These are phyloP conservation scores for Elachura formosa DNA, from an alignment of 2,113 vertebrate species.

Conservation along the genomic window DNA sequence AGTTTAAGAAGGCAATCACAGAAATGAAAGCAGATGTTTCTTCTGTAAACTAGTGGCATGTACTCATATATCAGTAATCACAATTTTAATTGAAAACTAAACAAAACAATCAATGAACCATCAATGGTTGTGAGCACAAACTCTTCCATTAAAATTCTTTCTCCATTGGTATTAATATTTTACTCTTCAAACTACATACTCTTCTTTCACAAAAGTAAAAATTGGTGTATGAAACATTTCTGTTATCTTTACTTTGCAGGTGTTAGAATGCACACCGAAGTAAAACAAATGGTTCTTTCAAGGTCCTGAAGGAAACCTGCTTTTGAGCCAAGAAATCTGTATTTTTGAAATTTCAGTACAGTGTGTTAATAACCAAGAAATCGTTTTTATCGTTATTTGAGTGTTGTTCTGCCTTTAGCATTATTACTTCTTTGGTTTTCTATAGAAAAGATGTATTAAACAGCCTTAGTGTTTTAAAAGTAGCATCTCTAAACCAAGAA, in stretches of 20 bases:
- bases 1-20: background rate
- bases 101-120: background rate
- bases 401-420: background rate
- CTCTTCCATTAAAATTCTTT: background rate
- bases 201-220: background rate
- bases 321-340: background rate
- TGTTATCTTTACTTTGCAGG: background rate
- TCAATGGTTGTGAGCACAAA: background rate
- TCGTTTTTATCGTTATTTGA: background rate
- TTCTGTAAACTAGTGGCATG: background rate
- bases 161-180: background rate
- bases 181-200: background rate
- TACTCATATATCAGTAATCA: background rate
- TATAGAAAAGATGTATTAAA: background rate
- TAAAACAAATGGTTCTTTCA: background rate
- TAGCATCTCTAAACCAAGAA: background rate
- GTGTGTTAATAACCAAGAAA: background rate
- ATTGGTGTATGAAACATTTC: background rate
- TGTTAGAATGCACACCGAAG: background rate
- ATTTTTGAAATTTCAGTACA: background rate
- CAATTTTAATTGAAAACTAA: background rate
- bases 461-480: background rate
- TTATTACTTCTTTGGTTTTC: background rate
- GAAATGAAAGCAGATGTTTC: background rate
- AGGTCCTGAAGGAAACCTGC: background rate